Percentiles rank a stretch among this genome's conserved stretches.
Evolutionary conservation across 2,888 invertebrate genomes (phyloP).

Genomic region (Hypomecis atomaria): DNA sequence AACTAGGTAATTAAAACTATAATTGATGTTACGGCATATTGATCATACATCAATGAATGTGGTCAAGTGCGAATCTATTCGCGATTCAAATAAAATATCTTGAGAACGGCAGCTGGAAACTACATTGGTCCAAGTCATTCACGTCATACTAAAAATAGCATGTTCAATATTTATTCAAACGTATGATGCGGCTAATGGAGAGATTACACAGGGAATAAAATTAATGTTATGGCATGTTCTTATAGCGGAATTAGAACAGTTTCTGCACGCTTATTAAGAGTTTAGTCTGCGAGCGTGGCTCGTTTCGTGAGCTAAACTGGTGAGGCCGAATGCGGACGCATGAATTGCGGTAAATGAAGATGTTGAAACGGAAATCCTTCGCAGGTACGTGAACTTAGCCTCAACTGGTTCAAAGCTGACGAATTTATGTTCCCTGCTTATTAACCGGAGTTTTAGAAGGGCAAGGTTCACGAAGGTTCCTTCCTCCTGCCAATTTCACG

Average conservation of each 20-base stretch:
- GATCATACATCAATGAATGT: constrained; percentile 2
- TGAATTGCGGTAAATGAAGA: constrained; percentile 47
- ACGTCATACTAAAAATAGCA: constrained; percentile 38
- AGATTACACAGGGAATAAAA: constrained; percentile 41
- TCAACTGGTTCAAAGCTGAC: constrained; percentile 32
- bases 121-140: constrained; percentile 34
- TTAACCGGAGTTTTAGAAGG: constrained; percentile 20
- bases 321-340: constrained; percentile 41
- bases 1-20: constrained; percentile 12
- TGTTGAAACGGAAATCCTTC: constrained; percentile 46
- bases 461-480: constrained; percentile 21
- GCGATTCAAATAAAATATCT: constrained; percentile 7
- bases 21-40: constrained; percentile 17
- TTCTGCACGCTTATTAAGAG: constrained; percentile 20
- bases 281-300: constrained; percentile 28
- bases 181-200: constrained; percentile 46
- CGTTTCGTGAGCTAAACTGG: constrained; percentile 36
- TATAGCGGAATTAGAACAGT: constrained; percentile 30
- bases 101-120: constrained; percentile 33
- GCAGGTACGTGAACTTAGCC: constrained; percentile 31
- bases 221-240: constrained; percentile 39
- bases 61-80: too few relatives aligned
- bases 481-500: background rate
- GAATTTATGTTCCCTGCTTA: constrained; percentile 28
- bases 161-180: constrained; percentile 47